Percentiles rank a stretch among this genome's conserved stretches.
Evolutionary conservation across 2,113 vertebrate genomes (phyloP).

Genomic region (Merops nubicus): DNA sequence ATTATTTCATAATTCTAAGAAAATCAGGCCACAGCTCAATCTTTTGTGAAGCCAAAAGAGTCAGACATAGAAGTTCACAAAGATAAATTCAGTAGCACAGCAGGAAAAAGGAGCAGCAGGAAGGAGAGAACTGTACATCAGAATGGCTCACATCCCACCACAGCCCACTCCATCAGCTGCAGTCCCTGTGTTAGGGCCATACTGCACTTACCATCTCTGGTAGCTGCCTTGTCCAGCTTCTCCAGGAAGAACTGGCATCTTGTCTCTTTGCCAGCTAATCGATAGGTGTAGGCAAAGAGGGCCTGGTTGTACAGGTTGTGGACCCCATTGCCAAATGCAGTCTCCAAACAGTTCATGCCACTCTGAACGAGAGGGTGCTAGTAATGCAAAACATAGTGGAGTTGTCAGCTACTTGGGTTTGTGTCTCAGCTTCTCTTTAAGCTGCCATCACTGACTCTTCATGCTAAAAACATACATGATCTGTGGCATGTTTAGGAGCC

Average conservation of each 20-base stretch:
- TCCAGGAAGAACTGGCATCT: neutral
- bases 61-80: neutral
- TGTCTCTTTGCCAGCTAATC: neutral
- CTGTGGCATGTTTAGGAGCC: neutral
- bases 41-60: neutral
- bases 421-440: neutral
- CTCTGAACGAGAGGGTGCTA: conserved; percentile 5
- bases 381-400: neutral
- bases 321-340: neutral
- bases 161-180: neutral
- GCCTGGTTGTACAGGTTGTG: conserved; percentile 37
- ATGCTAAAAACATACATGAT: neutral
- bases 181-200: neutral
- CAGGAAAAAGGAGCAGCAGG: neutral
- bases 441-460: neutral
- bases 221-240: neutral
- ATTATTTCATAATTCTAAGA: neutral
- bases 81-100: neutral
- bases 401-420: neutral
- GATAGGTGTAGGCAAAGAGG: conserved; percentile 53
- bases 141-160: neutral
- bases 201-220: conserved; percentile 25
- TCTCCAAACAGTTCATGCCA: conserved; percentile 53
- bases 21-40: neutral
- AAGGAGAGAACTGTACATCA: neutral